phyloP scores from a whole-genome alignment of 2,113 vertebrate species.

The Motacilla alba region DNA sequence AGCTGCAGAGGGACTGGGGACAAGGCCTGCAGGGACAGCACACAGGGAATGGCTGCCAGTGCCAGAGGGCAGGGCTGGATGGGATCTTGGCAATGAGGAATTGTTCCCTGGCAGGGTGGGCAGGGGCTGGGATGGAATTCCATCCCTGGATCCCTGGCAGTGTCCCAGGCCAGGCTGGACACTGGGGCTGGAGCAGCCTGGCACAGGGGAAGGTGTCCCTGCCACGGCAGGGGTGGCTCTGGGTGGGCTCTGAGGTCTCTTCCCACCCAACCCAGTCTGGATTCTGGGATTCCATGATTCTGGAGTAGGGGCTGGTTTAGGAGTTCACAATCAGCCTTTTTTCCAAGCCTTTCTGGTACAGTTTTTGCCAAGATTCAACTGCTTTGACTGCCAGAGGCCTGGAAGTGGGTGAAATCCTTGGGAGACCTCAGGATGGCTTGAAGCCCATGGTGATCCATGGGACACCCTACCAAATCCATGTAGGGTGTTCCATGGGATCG shows the following conservation, averaged over 20 bases:
- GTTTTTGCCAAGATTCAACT: not conserved
- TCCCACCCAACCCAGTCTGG: accelerated
- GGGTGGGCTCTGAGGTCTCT: accelerated
- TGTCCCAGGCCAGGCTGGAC: not conserved
- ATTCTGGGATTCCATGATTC: not conserved
- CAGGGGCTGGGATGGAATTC: not conserved
- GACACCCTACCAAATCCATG: not conserved
- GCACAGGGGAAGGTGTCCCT: not conserved
- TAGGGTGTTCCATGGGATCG: no score
- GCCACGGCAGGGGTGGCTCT: not conserved
- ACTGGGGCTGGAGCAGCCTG: not conserved
- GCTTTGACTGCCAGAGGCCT: not conserved
- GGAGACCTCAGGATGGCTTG: not conserved
- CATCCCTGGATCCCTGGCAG: not conserved
- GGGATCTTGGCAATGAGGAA: not conserved
- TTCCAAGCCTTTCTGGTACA: not conserved
- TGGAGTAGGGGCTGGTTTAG: not conserved
- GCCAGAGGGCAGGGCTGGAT: not conserved
- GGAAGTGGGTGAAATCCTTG: not conserved
- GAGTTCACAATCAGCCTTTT: not conserved
- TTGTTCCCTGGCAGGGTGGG: not conserved
- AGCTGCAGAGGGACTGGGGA: not conserved
- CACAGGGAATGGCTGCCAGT: not conserved
- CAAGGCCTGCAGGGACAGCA: accelerated
- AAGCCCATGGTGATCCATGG: not conserved